Evolutionary conservation across 2,797 vertebrate species (phyloP).

Genomic region (Triplophysa bombifrons): DNA sequence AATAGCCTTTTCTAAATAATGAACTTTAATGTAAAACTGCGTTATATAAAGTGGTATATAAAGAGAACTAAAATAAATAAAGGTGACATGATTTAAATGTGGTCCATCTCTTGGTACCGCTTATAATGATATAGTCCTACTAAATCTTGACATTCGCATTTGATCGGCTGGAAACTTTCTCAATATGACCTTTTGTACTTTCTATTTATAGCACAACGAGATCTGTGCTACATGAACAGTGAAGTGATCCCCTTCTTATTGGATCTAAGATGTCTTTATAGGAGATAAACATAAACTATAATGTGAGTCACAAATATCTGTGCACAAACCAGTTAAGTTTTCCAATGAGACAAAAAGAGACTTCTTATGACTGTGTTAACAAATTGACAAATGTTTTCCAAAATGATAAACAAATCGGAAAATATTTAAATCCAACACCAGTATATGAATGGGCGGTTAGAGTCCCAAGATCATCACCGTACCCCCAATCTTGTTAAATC

Average conservation of each 20-base stretch:
- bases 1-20: too few species aligned
- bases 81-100: background rate
- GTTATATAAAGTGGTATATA: too few species aligned
- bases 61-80: too few species aligned
- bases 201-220: conserved; percentile 67
- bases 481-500: background rate
- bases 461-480: background rate
- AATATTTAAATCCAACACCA: background rate
- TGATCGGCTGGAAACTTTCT: conserved; percentile 67
- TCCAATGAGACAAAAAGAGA: too few species aligned
- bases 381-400: background rate
- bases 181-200: conserved; percentile 72
- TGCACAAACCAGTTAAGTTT: too few species aligned
- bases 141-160: conserved; percentile 52
- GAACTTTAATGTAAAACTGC: too few species aligned
- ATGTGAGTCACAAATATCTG: conserved; percentile 25
- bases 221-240: conserved; percentile 69
- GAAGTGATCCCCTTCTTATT: conserved; percentile 71
- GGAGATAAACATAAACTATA: conserved; percentile 69
- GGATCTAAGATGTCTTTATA: conserved; percentile 73
- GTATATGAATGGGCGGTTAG: background rate
- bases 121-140: conserved; percentile 5
- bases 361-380: background rate
- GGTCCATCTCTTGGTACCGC: conserved; percentile 9
- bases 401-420: background rate